phyloP scores from a whole-genome alignment of 2,113 vertebrate species.

The Lophius piscatorius region DNA sequence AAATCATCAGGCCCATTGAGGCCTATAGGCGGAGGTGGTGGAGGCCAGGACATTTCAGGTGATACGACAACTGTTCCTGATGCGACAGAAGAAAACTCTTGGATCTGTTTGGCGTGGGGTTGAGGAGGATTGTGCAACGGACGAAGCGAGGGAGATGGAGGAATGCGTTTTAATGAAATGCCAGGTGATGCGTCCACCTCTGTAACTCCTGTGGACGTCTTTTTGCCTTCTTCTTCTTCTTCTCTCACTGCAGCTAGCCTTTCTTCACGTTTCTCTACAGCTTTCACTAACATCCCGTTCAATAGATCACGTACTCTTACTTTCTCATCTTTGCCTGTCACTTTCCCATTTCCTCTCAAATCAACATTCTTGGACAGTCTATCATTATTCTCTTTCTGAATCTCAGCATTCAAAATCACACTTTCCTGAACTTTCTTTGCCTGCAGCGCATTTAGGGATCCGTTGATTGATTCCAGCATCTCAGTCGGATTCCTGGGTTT shows the following conservation, averaged over 20 bases:
- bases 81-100: slow-evolving; percentile 1
- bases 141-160: slow-evolving; percentile 80
- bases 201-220: slow-evolving; percentile 5
- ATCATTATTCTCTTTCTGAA: slow-evolving; percentile 39
- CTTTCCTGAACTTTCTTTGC: slow-evolving; percentile 57
- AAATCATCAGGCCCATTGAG: slow-evolving; percentile 78
- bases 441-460: slow-evolving; percentile 9
- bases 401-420: slow-evolving; percentile 47
- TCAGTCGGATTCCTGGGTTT: slow-evolving; percentile 41
- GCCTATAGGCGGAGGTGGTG: slow-evolving; percentile 78
- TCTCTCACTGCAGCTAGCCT: slow-evolving; percentile 29
- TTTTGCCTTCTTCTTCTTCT: slow-evolving; percentile 24
- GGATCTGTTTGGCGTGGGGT: slow-evolving; percentile 73
- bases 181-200: slow-evolving; percentile 19
- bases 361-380: slow-evolving; percentile 49
- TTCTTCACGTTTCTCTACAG: slow-evolving; percentile 45
- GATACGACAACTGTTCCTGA: slow-evolving; percentile 30
- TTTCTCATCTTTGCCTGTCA: slow-evolving; percentile 44
- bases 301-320: slow-evolving; percentile 58
- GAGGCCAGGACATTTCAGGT: slow-evolving; percentile 74
- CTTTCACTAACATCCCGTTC: slow-evolving; percentile 58
- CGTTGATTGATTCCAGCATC: slow-evolving; percentile 24
- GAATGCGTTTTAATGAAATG: slow-evolving; percentile 47
- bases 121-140: slow-evolving; percentile 82
- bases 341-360: slow-evolving; percentile 47